These are phyloP conservation scores for Oasisia sp. DNA, from an alignment of 2,888 invertebrate genomes.

Conservation along the genomic window DNA sequence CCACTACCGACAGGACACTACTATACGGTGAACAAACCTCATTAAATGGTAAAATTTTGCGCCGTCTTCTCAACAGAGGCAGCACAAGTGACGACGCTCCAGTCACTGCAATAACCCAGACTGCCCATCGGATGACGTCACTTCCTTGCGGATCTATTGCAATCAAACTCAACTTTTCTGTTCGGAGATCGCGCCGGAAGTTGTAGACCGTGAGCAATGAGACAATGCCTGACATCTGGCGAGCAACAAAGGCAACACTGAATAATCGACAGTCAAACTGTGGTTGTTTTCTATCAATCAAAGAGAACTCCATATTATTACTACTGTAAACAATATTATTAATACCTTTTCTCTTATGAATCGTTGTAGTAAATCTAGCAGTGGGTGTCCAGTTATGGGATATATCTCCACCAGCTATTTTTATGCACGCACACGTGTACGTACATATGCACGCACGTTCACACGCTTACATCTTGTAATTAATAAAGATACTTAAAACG, in stretches of 20 bases:
- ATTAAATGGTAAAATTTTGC: background rate
- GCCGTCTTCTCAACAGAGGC: background rate
- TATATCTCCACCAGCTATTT: background rate
- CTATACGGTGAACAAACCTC: background rate
- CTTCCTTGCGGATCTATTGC: background rate
- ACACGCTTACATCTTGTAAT: too few species aligned
- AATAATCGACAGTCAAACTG: background rate
- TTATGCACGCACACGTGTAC: too few species aligned
- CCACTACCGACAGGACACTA: background rate
- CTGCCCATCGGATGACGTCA: background rate
- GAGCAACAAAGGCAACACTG: background rate
- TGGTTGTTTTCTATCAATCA: too few species aligned
- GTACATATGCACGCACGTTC: too few species aligned
- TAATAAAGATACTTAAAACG: too few species aligned
- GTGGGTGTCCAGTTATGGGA: background rate
- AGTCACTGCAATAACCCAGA: background rate
- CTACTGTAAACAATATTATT: too few species aligned
- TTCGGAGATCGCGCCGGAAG: background rate
- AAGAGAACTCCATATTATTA: too few species aligned
- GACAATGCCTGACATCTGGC: background rate
- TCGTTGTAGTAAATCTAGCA: background rate
- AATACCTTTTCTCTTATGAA: background rate
- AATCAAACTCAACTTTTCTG: background rate
- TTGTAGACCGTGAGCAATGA: background rate
- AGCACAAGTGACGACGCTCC: constrained; percentile 3